Base-by-base conservation (phyloP, 2,113 vertebrate genomes). In the Ceyx melanurus region DNA sequence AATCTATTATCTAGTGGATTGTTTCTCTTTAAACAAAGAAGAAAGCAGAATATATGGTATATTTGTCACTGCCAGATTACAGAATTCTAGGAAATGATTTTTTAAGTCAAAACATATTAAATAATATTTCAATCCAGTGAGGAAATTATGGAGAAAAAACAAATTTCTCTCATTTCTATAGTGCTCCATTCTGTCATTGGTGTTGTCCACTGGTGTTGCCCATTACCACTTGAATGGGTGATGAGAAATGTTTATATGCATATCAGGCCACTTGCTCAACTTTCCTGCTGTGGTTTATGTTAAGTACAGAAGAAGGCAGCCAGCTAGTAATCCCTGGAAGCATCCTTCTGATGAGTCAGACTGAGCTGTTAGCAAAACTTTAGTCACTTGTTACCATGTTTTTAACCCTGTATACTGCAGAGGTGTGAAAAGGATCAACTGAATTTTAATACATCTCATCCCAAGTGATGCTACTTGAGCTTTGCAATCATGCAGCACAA, bases 291-390 rank as follows among this genome's bases (percentile, higher is more conserved):
- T 78, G 92, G 89, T 79, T 96, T 93, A 80, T 83, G 71, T 35
- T 92, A 88, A 96, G 78, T 67, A 71, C 54, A 90, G 86, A 96
- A 78, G 83, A 83, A 65, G 25, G 51, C 86, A 89, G 16, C 48
- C 80, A 92, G 15, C 57, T 67, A 88, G 88, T 85, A 94, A 92
- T 81, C 71, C 76, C 84, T 86, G 66, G 92, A 91, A 96, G 68
- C 65, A 90, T 62, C 61, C 33, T 57, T 31, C 51, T 43, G 58
- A 92, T 96, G 87, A 94, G 61, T 96, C 93, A 94, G 61, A 61
- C 50, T 28, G 57, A 93, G 73, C 71, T 95, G 73, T 73, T 86
- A 88, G 82, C 51, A 64, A 82, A 90, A 86, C n/a, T 65, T 50
- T 15, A 70, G 54, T 58, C 51, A 67, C 26, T 91, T 7, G 1